Conservation (phyloP, 1,140 invertebrate species). For the Brachionus calyciflorus region DNA sequence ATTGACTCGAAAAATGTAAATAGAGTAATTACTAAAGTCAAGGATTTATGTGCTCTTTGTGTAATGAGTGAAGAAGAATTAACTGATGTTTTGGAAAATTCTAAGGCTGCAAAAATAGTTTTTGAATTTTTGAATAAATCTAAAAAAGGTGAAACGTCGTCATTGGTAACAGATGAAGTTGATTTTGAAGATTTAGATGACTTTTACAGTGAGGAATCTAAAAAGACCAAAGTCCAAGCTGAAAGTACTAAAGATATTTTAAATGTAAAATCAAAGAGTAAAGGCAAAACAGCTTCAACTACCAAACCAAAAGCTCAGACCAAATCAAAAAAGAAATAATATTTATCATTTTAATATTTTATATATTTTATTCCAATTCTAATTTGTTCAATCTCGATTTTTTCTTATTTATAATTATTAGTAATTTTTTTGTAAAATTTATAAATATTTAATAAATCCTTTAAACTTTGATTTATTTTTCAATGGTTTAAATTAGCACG, state of each 20-base stretch:
- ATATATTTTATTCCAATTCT: not conserved
- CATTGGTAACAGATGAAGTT: not conserved
- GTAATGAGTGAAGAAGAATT: constrained; percentile 65
- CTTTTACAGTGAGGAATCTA: constrained; percentile 12
- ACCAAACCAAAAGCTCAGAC: not conserved
- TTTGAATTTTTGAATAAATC: constrained; percentile 59
- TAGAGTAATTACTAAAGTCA: constrained; percentile 71
- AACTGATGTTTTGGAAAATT: constrained; percentile 67
- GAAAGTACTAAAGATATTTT: not conserved
- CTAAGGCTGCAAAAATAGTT: constrained; percentile 57
- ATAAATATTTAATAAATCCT: too few species aligned
- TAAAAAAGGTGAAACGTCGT: constrained; percentile 30
- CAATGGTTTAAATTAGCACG: too few species aligned
- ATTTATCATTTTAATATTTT: not conserved
- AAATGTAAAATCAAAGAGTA: constrained; percentile 10
- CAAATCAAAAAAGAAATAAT: constrained; percentile 23
- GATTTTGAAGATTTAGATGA: constrained; percentile 45
- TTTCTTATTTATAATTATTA: too few species aligned
- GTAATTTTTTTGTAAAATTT: too few species aligned
- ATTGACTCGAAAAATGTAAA: constrained; percentile 81
- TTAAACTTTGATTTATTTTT: too few species aligned
- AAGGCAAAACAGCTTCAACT: not conserved
- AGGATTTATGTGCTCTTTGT: constrained; percentile 67
- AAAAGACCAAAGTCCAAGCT: not conserved
- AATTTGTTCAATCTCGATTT: not conserved